A percentile compares a stretch with the other conserved stretches of the same genome.
phyloP scores from a whole-genome alignment of 2,888 invertebrate genomes.

The Gymnoscelis rufifasciata region DNA sequence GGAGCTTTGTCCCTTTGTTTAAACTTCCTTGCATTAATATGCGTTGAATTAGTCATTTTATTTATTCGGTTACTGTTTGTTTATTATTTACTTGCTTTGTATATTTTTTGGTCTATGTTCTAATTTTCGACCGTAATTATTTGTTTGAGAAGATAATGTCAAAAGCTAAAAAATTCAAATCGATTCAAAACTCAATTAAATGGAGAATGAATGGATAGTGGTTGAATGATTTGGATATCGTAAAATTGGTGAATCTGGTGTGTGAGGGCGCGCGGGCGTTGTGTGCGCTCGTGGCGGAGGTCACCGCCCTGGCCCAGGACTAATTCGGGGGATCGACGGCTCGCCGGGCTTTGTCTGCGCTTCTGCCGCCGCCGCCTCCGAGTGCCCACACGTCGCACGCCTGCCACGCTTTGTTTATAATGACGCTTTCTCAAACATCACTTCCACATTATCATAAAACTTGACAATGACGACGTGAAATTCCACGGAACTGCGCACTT shows the following conservation, averaged over 20 bases:
- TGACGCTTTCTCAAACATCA: conserved; percentile 29
- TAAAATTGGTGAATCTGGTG: conserved; percentile 29
- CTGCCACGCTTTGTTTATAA: conserved; percentile 46
- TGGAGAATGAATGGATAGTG: conserved; percentile 15
- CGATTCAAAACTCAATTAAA: conserved; percentile 1
- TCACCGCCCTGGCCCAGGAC: conserved; percentile 76
- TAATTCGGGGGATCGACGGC: conserved; percentile 78
- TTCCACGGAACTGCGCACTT: conserved; percentile 28
- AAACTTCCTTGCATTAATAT: conserved; percentile 28
- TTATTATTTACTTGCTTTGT: too few species aligned
- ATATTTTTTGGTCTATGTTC: too few species aligned
- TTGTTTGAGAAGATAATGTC: too few species aligned
- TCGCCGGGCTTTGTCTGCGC: conserved; percentile 72
- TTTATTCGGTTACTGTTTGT: neutral
- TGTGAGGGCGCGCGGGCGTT: conserved; percentile 33
- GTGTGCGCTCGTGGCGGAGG: conserved; percentile 56
- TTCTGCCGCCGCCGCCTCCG: conserved; percentile 37
- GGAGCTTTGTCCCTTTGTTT: conserved; percentile 42
- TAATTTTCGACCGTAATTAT: too few species aligned
- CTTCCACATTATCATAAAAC: conserved; percentile 41
- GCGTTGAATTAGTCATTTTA: conserved; percentile 29
- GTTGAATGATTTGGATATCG: conserved; percentile 13
- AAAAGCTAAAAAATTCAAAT: too few species aligned
- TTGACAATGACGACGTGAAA: conserved; percentile 28
- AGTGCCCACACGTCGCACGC: conserved; percentile 5